Conservation (phyloP, 2,113 vertebrate species). For the Erythrocercus mccallii region DNA sequence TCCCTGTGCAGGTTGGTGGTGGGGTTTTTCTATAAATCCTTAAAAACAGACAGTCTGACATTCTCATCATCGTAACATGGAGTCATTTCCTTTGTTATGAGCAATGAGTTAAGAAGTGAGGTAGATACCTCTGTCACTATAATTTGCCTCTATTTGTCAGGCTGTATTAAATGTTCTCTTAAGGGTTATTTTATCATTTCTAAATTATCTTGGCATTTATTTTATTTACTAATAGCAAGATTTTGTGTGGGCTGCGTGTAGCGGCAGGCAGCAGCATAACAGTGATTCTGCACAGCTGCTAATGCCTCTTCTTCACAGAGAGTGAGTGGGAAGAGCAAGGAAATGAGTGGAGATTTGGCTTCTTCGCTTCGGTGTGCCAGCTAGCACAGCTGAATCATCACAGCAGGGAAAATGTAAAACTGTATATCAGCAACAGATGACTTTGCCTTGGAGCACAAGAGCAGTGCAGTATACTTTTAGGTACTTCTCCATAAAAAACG, state of each 20-base stretch:
- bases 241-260: constrained; percentile 15
- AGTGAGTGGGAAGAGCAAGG: constrained; percentile 43
- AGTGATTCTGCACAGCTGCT: constrained; percentile 26
- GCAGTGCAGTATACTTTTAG: background rate
- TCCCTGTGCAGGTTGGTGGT: background rate
- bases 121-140: background rate
- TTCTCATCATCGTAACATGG: background rate
- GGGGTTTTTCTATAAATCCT: background rate
- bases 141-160: constrained; percentile 1
- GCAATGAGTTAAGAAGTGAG: background rate
- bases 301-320: background rate
- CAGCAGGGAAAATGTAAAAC: constrained; percentile 16
- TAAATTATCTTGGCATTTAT: constrained; percentile 8
- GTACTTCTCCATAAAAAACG: background rate
- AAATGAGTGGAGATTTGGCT: constrained; percentile 40
- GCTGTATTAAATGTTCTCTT: background rate
- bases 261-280: background rate
- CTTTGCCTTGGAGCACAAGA: background rate
- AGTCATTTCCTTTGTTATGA: background rate
- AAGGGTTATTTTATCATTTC: constrained; percentile 16
- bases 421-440: constrained; percentile 6
- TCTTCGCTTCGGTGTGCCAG: background rate
- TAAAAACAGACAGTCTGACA: background rate
- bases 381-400: constrained; percentile 40
- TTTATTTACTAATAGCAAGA: constrained; percentile 43